Evolutionary conservation across 2,888 invertebrate genomes (phyloP), one percentile per base, ranked within the genome.

Genomic region (Sinodicranocentrus sp.): DNA sequence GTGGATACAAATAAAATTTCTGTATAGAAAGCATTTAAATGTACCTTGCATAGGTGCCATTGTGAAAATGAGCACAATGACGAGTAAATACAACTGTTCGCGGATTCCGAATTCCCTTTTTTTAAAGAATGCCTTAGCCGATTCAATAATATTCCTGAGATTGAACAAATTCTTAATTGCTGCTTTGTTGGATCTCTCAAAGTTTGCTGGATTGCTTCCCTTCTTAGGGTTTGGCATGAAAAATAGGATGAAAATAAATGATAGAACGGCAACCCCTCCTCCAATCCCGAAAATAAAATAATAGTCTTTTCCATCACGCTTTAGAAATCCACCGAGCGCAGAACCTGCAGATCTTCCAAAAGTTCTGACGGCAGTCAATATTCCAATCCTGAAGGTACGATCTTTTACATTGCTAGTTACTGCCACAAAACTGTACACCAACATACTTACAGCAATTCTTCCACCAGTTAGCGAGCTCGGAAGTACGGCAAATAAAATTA

Each of bases 51-150:
- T 88, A 0, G 89, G 89, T 43, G 88, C 88, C 88, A 89, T 89
- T 43, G 88, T 89, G 57, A 84, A 88, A 33, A 89, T 85, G n/a
- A 89, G 76, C 25, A 85, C 59, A 43, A 87, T 52, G 1, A 89
- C 85, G 0, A 89, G 65, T 2, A 85, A 19, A 61, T 87, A 85
- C 1, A 89, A 71, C 59, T 88, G 84, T 1, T 75, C 48, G 10
- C 88, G 72, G 19, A 84, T 84, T 48, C 84, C 84, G 23, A 71
- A 94, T 28, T 94, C 94, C 0, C 96, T 95, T 79, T 92, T 91
- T 89, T 95, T 95, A 91, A 96, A 96, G 0, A 95, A 95, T 17
- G 96, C 95, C 87, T 92, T 92, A 88, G 96, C 92, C 0, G 96
- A 95, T 82, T 96, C 95, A 82, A 93, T 92, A 57, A 96, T 94